Evolutionary conservation across 64 coral and sea anemone genomes (phyloP).

Genomic region (Montipora foliosa): DNA sequence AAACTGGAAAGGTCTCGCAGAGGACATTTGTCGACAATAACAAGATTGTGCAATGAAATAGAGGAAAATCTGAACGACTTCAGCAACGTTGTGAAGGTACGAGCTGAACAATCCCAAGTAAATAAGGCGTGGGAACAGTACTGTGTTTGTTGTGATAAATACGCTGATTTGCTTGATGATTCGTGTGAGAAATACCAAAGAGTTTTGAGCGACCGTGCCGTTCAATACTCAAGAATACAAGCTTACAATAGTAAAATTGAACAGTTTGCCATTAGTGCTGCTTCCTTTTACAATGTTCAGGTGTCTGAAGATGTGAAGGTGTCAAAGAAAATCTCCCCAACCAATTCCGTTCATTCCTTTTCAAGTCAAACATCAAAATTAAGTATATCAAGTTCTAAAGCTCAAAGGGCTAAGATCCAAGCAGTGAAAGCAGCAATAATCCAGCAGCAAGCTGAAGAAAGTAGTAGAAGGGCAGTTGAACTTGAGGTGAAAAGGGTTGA

Average conservation of each 20-base stretch:
- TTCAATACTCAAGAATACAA: constrained; percentile 8
- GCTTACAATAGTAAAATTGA: background rate
- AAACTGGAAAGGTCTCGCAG: constrained; percentile 5
- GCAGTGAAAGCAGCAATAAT: background rate
- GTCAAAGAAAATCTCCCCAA: background rate
- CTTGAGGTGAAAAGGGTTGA: no score
- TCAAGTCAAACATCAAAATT: background rate
- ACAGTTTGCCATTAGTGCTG: background rate
- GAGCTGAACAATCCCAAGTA: background rate
- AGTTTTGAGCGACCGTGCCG: background rate
- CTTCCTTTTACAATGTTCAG: background rate
- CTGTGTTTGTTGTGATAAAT: background rate
- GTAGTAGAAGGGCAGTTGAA: no score
- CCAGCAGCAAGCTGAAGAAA: background rate
- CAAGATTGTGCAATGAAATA: background rate
- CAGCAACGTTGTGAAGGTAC: background rate
- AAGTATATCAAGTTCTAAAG: background rate
- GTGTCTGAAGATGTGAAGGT: constrained; percentile 2
- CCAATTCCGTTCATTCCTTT: background rate
- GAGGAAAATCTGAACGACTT: no score
- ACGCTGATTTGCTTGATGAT: no score
- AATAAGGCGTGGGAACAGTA: background rate
- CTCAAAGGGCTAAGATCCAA: background rate
- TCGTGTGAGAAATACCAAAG: no score
- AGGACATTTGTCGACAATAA: background rate